Percentiles rank a stretch among this genome's conserved stretches.
These are phyloP conservation scores for Dryobates pubescens DNA, from an alignment of 2,797 vertebrate species.

Conservation along the genomic window DNA sequence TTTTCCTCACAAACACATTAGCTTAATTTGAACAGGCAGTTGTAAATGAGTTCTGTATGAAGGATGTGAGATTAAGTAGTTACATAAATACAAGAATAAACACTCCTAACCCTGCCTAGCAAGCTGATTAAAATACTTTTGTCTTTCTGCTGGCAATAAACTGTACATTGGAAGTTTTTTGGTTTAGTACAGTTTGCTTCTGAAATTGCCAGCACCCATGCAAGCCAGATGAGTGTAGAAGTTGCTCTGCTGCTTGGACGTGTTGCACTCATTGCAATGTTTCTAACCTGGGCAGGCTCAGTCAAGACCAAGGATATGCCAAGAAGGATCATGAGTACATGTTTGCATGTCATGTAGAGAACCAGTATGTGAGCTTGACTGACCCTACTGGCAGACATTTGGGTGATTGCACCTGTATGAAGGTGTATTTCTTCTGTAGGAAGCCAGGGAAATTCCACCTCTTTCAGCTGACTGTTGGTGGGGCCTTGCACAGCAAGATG, in stretches of 20 bases:
- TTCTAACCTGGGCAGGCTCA: background rate
- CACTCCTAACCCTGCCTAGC: background rate
- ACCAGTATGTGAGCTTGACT: background rate
- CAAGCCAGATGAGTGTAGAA: background rate
- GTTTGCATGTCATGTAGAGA: background rate
- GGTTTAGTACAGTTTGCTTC: slow-evolving; percentile 1
- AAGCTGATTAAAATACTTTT: background rate
- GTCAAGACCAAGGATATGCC: background rate
- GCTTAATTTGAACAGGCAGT: slow-evolving; percentile 20
- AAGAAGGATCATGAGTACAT: background rate
- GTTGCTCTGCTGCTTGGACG: background rate
- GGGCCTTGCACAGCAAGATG: background rate
- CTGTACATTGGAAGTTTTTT: background rate
- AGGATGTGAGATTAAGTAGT: background rate
- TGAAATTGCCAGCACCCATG: background rate
- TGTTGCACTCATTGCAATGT: background rate
- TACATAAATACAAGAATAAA: slow-evolving; percentile 28
- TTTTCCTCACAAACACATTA: background rate
- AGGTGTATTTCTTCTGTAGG: background rate
- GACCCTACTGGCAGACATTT: background rate
- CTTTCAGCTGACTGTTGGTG: background rate
- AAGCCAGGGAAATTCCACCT: background rate
- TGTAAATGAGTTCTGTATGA: slow-evolving; percentile 15
- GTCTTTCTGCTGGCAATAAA: background rate
- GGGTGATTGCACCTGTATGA: background rate